These are phyloP conservation scores for Ophion ellenae DNA, from an alignment of 2,888 invertebrate genomes.

Conservation along the genomic window DNA sequence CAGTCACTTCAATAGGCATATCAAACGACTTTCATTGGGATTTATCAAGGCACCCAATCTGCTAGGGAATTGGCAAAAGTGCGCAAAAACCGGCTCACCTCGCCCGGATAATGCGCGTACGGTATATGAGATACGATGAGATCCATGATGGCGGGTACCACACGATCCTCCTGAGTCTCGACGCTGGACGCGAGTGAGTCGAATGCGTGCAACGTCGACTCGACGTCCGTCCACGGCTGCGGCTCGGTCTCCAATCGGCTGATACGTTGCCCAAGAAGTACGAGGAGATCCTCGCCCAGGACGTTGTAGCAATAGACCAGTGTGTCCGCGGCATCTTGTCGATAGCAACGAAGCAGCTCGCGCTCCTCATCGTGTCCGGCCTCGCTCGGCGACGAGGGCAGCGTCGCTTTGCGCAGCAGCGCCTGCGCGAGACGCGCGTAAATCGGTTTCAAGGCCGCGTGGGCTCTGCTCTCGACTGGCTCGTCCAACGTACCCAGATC, in stretches of 20 bases:
- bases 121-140: constrained; percentile 78
- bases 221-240: constrained; percentile 85
- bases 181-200: constrained; percentile 85
- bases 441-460: constrained; percentile 87
- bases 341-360: constrained; percentile 91
- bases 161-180: constrained; percentile 79
- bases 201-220: constrained; percentile 85
- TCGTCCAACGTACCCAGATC: constrained; percentile 76
- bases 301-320: constrained; percentile 95
- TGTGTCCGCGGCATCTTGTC: constrained; percentile 94
- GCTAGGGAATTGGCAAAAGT: no score
- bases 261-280: constrained; percentile 88
- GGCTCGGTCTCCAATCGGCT: constrained; percentile 85
- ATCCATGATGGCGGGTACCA: constrained; percentile 84
- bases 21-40: no score
- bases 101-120: constrained; percentile 78
- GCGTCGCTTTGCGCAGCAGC: constrained; percentile 91
- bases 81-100: constrained; percentile 71
- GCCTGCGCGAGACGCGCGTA: constrained; percentile 92
- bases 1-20: no score
- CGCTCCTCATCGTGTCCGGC: constrained; percentile 88
- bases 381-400: constrained; percentile 85
- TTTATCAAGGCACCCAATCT: no score
- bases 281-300: constrained; percentile 90
- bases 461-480: constrained; percentile 75